These are phyloP conservation scores for Leucophenga montana DNA, from an alignment of 2,888 invertebrate species.

Conservation along the genomic window DNA sequence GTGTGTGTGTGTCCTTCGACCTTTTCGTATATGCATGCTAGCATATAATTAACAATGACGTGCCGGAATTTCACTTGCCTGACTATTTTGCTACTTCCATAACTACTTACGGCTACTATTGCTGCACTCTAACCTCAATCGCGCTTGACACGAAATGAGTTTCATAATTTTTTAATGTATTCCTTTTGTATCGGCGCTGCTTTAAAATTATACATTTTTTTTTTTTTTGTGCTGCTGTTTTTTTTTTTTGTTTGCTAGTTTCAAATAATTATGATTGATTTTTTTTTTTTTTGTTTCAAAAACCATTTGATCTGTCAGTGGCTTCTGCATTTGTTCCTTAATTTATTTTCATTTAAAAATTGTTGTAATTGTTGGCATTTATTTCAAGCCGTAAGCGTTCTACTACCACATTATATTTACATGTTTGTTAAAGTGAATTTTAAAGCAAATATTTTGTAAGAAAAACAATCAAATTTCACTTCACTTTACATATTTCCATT, in stretches of 20 bases:
- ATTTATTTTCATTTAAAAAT: not conserved
- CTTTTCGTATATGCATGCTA: conserved; percentile 25
- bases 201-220: not conserved
- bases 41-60: conserved; percentile 31
- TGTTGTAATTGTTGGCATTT: conserved; percentile 5
- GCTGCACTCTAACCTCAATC: too few relatives aligned
- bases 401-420: not conserved
- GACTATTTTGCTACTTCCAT: too few relatives aligned
- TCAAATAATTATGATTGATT: conserved; percentile 6
- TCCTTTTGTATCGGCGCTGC: not conserved
- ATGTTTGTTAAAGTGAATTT: not conserved
- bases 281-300: not conserved
- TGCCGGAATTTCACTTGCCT: conserved; percentile 24
- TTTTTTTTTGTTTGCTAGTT: not conserved
- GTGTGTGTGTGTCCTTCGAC: not conserved
- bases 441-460: not conserved
- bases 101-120: too few relatives aligned
- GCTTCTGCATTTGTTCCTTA: not conserved
- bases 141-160: not conserved
- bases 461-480: too few relatives aligned
- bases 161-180: conserved; percentile 8
- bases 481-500: too few relatives aligned
- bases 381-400: not conserved
- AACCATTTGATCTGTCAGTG: not conserved
- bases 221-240: not conserved